A percentile compares a stretch with the other conserved stretches of the same genome.
phyloP scores from a whole-genome alignment of 2,113 vertebrate species.

The Hippotragus niger region DNA sequence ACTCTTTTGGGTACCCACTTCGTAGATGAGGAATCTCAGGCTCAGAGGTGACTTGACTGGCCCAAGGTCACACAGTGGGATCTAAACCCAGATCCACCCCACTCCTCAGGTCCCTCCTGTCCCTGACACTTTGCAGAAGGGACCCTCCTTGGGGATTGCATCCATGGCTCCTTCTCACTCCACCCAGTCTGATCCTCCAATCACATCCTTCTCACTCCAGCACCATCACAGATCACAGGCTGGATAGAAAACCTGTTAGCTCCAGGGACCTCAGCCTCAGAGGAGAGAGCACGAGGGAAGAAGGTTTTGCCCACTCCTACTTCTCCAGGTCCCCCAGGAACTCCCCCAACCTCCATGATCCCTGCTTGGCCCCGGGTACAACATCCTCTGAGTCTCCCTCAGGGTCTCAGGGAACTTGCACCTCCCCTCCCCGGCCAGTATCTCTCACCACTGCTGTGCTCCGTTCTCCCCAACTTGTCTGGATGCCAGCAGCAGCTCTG shows the following conservation, averaged over 20 bases:
- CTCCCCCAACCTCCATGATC: neutral
- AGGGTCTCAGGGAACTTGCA: fast-evolving
- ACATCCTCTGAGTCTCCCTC: neutral
- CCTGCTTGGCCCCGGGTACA: neutral
- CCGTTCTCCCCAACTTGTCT: neutral
- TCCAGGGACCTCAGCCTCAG: neutral
- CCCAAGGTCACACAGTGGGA: neutral
- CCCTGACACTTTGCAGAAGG: neutral
- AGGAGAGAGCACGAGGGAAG: neutral
- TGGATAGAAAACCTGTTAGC: neutral
- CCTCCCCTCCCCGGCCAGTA: fast-evolving
- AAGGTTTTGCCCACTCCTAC: neutral
- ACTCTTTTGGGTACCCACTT: neutral
- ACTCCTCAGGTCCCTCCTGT: neutral
- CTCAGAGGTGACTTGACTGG: neutral
- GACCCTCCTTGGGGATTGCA: neutral
- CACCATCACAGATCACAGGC: fast-evolving
- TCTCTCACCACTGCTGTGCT: neutral
- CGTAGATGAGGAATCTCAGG: neutral
- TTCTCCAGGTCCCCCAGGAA: neutral
- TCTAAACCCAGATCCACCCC: neutral
- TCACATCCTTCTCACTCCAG: neutral
- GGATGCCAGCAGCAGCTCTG: neutral
- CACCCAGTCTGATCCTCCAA: neutral
- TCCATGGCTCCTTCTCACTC: neutral